Percentiles rank a stretch among this genome's conserved stretches.
Evolutionary conservation across 2,888 invertebrate species (phyloP).

Genomic region (Drosophila macrothrix): DNA sequence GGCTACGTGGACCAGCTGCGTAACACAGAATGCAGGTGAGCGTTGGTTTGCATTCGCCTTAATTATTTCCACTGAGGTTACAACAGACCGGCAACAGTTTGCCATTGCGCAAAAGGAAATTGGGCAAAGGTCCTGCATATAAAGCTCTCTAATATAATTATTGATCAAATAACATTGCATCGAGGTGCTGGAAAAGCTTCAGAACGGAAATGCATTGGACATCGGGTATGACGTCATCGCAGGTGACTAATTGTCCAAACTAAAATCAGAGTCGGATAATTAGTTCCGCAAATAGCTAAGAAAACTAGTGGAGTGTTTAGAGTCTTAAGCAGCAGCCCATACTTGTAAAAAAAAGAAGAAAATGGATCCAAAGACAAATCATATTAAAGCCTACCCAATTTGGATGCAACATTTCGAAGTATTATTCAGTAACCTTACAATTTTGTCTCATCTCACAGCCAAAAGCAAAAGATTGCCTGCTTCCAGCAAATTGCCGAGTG

Average conservation of each 20-base stretch:
- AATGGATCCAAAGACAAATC: no score
- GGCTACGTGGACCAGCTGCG: constrained; percentile 83
- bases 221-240: constrained; percentile 51
- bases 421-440: constrained; percentile 6
- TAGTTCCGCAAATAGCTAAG: not conserved
- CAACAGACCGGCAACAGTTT: constrained; percentile 70
- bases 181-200: not conserved
- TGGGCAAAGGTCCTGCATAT: not conserved
- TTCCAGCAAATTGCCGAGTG: constrained; percentile 91
- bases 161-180: constrained; percentile 12
- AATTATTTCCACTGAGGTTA: constrained; percentile 25
- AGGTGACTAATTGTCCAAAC: not conserved
- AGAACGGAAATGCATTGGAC: not conserved
- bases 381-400: not conserved
- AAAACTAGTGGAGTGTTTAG: not conserved
- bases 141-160: not conserved
- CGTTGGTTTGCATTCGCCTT: constrained; percentile 5
- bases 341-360: not conserved
- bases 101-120: constrained; percentile 40
- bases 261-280: no score
- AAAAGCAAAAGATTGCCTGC: constrained; percentile 91
- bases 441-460: constrained; percentile 85
- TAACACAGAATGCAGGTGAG: constrained; percentile 85
- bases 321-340: not conserved
- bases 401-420: not conserved